phyloP scores from a whole-genome alignment of 2,888 invertebrate genomes.

The Pteria penguin region DNA sequence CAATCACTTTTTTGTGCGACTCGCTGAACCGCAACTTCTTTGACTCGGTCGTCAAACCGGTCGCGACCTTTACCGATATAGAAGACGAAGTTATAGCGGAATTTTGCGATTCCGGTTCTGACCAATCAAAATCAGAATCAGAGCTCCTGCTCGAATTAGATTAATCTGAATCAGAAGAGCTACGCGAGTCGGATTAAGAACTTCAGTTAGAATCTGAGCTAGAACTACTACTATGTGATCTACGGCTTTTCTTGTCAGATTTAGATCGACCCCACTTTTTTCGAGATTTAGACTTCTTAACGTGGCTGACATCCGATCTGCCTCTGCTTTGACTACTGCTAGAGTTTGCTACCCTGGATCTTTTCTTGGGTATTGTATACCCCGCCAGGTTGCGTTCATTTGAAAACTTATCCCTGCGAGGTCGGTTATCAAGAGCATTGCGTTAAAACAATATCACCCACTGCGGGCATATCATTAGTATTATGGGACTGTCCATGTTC shows the following conservation, averaged over 20 bases:
- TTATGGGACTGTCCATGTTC: neutral
- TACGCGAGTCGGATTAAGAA: neutral
- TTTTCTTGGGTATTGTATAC: constrained; percentile 1
- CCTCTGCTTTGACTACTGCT: neutral
- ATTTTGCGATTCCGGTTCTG: neutral
- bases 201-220: neutral
- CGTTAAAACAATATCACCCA: neutral
- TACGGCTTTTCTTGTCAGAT: neutral
- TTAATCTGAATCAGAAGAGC: neutral
- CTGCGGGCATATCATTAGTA: neutral
- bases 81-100: neutral
- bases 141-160: neutral
- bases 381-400: neutral
- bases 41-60: neutral
- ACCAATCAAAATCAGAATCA: neutral
- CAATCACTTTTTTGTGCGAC: neutral
- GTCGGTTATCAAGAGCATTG: neutral
- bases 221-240: neutral
- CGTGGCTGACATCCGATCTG: too few species aligned
- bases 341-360: neutral
- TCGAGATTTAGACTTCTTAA: too few species aligned
- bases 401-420: neutral
- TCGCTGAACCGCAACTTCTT: neutral
- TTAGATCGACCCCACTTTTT: too few species aligned
- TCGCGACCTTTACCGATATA: neutral